Percentiles rank a stretch among this genome's conserved stretches.
phyloP scores from a whole-genome alignment of 2,888 invertebrate genomes.

The Aporophyla nigra region DNA sequence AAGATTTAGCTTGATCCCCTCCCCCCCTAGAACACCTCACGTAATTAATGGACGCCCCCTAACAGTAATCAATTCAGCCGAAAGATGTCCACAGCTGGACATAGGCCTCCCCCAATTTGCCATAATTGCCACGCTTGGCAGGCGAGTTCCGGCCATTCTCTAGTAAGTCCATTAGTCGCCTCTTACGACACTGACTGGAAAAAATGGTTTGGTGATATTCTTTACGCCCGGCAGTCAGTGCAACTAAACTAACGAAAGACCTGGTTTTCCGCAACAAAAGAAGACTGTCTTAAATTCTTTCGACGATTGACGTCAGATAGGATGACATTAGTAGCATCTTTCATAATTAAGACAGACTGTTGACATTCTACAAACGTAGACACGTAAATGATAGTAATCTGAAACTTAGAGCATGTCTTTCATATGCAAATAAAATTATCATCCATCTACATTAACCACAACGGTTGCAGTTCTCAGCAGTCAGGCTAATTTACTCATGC shows the following conservation, averaged over 20 bases:
- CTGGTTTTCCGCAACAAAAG: not conserved
- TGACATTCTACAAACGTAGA: slow-evolving; percentile 10
- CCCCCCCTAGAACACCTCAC: too few relatives aligned
- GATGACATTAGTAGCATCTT: slow-evolving; percentile 45
- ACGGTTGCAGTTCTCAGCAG: slow-evolving; percentile 7
- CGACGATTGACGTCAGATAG: slow-evolving; percentile 9
- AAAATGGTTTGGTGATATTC: too few relatives aligned
- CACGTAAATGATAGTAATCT: slow-evolving; percentile 28
- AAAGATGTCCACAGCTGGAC: too few relatives aligned
- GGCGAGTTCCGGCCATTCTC: too few relatives aligned
- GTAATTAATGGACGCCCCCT: too few relatives aligned
- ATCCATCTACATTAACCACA: not conserved
- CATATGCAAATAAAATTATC: slow-evolving; percentile 23
- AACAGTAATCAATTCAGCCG: too few relatives aligned
- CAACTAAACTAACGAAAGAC: not conserved
- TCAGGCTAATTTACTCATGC: slow-evolving; percentile 28
- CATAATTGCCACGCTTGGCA: too few relatives aligned
- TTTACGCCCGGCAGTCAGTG: too few relatives aligned
- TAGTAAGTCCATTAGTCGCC: too few relatives aligned
- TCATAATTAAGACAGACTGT: slow-evolving; percentile 29
- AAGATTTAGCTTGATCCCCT: too few relatives aligned
- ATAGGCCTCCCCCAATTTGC: too few relatives aligned
- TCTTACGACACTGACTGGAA: too few relatives aligned
- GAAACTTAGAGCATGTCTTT: not conserved
- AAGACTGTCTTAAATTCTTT: slow-evolving; percentile 18